Conservation (phyloP, 2,797 vertebrate genomes). For the Ctenopoma kingsleyae region DNA sequence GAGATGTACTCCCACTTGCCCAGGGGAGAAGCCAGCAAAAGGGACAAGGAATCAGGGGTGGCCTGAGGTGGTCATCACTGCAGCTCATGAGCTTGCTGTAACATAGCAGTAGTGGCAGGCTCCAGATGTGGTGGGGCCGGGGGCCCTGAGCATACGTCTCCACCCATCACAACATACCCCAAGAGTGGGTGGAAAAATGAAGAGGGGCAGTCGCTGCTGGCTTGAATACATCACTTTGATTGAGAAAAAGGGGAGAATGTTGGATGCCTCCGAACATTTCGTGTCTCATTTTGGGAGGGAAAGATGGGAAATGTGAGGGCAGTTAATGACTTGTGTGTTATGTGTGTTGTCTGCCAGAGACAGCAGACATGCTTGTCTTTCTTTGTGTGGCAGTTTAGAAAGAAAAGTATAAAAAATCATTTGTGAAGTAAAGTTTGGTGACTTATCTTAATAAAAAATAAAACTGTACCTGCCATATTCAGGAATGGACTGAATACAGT, state of each 20-base stretch:
- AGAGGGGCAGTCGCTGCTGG: constrained; percentile 25
- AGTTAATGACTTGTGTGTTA: constrained; percentile 45
- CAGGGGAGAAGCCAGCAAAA: constrained; percentile 18
- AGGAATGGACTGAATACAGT: constrained; percentile 42
- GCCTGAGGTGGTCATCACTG: constrained; percentile 54
- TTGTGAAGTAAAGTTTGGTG: constrained; percentile 10
- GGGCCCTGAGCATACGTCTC: constrained; percentile 37
- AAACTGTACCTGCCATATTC: constrained; percentile 37
- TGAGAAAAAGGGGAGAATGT: constrained; percentile 24
- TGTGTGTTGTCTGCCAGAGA: constrained; percentile 22
- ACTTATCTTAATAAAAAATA: constrained; percentile 30
- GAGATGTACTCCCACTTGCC: background rate
- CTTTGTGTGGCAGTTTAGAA: background rate
- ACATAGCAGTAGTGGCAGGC: constrained; percentile 65
- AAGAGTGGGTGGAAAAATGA: constrained; percentile 37
- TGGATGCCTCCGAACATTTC: constrained; percentile 17
- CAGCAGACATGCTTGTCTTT: background rate
- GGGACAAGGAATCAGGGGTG: constrained; percentile 5
- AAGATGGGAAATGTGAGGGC: constrained; percentile 42
- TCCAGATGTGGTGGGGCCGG: constrained; percentile 68
- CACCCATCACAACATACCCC: constrained; percentile 48
- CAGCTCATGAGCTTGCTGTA: constrained; percentile 32
- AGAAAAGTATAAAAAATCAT: background rate
- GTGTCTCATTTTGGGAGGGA: constrained; percentile 36
- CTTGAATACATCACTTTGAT: constrained; percentile 46